Conservation (phyloP, 2,888 invertebrate species). For the Cerastoderma edule region DNA sequence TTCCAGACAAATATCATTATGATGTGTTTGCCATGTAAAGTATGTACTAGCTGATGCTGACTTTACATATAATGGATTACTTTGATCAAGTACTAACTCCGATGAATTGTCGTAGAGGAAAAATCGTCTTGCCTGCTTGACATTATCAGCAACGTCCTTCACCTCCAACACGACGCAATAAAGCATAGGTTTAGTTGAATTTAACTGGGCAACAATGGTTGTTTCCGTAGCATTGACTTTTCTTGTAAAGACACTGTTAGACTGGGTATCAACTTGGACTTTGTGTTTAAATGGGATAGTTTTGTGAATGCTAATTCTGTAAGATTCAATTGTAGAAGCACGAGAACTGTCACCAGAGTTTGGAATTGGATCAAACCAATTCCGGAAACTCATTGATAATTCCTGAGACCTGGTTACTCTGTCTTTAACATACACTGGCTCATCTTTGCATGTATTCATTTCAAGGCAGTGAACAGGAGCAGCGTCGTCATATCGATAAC, state of each 20-base stretch:
- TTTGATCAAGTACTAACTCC: constrained; percentile 8
- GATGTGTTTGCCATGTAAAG: constrained; percentile 60
- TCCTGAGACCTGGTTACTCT: constrained; percentile 20
- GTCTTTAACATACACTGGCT: constrained; percentile 34
- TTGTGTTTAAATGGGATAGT: constrained; percentile 8
- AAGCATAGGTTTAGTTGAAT: constrained; percentile 36
- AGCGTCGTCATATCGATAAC: constrained; percentile 27
- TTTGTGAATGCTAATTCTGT: constrained; percentile 35
- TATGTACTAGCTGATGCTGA: constrained; percentile 45
- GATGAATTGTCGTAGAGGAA: constrained; percentile 59
- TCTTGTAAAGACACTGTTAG: constrained; percentile 3
- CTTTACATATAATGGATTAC: constrained; percentile 27
- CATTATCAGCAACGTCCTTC: constrained; percentile 60
- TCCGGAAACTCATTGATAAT: constrained; percentile 25
- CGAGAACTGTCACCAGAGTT: not conserved
- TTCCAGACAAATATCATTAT: constrained; percentile 44
- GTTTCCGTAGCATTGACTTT: constrained; percentile 3
- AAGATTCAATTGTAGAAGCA: constrained; percentile 48
- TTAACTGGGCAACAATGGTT: constrained; percentile 10
- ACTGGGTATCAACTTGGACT: not conserved
- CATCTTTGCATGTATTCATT: not conserved
- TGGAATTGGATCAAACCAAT: constrained; percentile 54
- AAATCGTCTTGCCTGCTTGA: constrained; percentile 54
- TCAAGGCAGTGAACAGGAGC: constrained; percentile 34
- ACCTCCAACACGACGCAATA: constrained; percentile 57